Evolutionary conservation across 1,140 invertebrate genomes (phyloP).

Genomic region (Temnothorax nylanderi): DNA sequence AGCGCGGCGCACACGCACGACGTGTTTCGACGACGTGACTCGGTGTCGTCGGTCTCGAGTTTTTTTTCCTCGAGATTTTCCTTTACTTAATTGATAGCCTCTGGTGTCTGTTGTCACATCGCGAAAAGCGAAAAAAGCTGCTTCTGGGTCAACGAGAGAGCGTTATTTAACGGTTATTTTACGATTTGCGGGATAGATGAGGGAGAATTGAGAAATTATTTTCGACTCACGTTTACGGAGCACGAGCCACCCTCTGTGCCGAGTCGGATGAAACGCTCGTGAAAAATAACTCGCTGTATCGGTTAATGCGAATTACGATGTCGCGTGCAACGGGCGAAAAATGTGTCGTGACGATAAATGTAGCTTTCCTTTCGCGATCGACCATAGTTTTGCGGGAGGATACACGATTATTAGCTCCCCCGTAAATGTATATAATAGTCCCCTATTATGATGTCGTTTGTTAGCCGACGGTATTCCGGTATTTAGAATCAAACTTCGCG

Average conservation of each 20-base stretch:
- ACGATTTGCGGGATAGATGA: background rate
- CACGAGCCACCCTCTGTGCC: background rate
- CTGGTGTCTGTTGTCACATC: constrained; percentile 38
- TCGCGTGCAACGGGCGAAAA: constrained; percentile 54
- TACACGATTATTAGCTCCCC: constrained; percentile 55
- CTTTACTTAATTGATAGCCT: constrained; percentile 30
- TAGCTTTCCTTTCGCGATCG: background rate
- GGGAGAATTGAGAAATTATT: background rate
- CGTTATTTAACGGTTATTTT: constrained; percentile 10
- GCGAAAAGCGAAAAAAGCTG: constrained; percentile 65
- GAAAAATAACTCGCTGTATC: constrained; percentile 38
- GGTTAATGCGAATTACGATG: constrained; percentile 54
- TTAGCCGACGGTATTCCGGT: constrained; percentile 23
- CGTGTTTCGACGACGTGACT: background rate
- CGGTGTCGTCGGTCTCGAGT: background rate
- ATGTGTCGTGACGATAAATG: constrained; percentile 55
- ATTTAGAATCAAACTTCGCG: constrained; percentile 40
- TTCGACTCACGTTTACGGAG: background rate
- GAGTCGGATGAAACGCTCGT: constrained; percentile 14
- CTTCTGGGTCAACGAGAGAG: constrained; percentile 61
- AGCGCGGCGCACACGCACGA: constrained; percentile 12
- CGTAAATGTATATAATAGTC: constrained; percentile 53
- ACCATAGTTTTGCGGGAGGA: constrained; percentile 27
- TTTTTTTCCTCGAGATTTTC: background rate
- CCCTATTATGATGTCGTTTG: constrained; percentile 52